Base-by-base conservation (phyloP, 2,797 vertebrate genomes). In the Perodicticus potto region DNA sequence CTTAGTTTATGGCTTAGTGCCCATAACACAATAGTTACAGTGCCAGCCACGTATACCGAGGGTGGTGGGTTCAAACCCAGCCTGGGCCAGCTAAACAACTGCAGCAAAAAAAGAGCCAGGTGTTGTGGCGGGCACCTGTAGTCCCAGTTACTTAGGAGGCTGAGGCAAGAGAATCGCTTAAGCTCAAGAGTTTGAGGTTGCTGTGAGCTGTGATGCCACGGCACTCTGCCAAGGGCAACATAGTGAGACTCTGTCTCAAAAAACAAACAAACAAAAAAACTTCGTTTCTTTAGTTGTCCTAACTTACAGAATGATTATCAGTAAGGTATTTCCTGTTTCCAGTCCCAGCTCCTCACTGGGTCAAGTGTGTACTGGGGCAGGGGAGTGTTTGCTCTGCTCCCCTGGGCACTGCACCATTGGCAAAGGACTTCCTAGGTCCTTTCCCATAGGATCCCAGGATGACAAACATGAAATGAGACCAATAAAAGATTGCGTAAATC, bases 401-500 rank as follows among this genome's bases (percentile, higher is more conserved):
- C 43, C 12, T 11, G 49, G 17, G 77, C 4, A 3, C 0, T 19
- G 17, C 61, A 8, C 17, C 27, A 0, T 53, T 32, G 37, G 16
- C n/a, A 29, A 34, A 78, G 32, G 4, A 16, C 74, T 14, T 17
- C 27, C 0, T 10, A 25, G 22, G 3, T n/a, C 65, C 16, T 69
- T 86, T 45, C 29, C 65, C 37, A 34, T 57, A 45, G 89, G 29
- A 2, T 12, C 40, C 74, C 16, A 45, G 37, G 67, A 59, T 10
- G 81, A 45, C 0, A 0, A 69, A 40, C 0, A 3, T 27, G 25
- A 85, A 34, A n/a, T 1, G 43, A 45, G 13, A 80, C 32, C 19
- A 27, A 22, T 14, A 4, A 19, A 73, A 67, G 73, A 20, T 14
- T 25, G 77, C n/a, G 7, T 43, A 23, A 34, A 11, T 22, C 70